Percentiles rank a stretch among this genome's conserved stretches.
Evolutionary conservation across 1,140 invertebrate genomes (phyloP).

Genomic region (Lethocerus indicus): DNA sequence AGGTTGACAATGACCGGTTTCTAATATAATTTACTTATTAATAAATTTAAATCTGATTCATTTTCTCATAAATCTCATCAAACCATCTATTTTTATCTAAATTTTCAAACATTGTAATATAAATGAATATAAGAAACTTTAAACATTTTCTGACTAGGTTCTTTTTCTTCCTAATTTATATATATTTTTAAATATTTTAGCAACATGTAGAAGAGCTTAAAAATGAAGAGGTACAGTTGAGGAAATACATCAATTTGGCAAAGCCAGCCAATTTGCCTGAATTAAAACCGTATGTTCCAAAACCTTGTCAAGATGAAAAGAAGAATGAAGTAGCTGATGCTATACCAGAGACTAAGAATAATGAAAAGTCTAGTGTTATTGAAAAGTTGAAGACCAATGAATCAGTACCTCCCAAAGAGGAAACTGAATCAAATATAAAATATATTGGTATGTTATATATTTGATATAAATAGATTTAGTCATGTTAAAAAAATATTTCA

Average conservation of each 20-base stretch:
- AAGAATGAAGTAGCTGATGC: background rate
- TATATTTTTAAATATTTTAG: constrained; percentile 10
- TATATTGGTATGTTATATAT: too few species aligned
- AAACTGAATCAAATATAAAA: too few species aligned
- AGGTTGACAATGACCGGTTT: too few species aligned
- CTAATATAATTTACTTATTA: background rate
- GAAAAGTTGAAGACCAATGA: background rate
- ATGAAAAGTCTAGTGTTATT: background rate
- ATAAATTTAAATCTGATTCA: background rate
- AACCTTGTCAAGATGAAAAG: background rate
- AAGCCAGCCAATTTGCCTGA: constrained; percentile 50
- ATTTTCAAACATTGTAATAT: background rate
- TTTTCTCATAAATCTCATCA: background rate
- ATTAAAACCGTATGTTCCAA: constrained; percentile 18
- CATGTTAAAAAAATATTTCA: too few species aligned
- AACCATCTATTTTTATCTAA: background rate
- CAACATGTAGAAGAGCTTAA: constrained; percentile 34
- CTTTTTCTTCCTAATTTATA: constrained; percentile 1
- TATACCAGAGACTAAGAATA: background rate
- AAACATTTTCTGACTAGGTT: background rate
- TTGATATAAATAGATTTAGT: too few species aligned
- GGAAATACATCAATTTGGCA: constrained; percentile 58
- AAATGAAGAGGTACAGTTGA: constrained; percentile 44
- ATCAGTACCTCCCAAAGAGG: background rate
- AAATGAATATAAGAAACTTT: background rate